Conservation (phyloP, 2,113 vertebrate species). For the Epinephelus lanceolatus region DNA sequence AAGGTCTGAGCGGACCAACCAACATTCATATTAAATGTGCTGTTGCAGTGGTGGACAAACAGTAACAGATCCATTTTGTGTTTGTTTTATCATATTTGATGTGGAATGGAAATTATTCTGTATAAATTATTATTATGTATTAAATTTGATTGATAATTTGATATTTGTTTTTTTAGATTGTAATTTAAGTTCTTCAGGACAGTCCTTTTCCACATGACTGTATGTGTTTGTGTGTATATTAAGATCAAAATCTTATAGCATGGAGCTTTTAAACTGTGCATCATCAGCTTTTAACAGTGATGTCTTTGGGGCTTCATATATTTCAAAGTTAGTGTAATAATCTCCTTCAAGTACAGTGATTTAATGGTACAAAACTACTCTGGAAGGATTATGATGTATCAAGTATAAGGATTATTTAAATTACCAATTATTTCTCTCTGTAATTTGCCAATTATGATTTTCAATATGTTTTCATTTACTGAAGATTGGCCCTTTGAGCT, state of each 20-base stretch:
- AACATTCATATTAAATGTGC: background rate
- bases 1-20: slow-evolving; percentile 30
- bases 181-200: background rate
- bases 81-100: background rate
- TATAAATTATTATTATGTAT: background rate
- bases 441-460: background rate
- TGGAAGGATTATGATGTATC: background rate
- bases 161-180: background rate
- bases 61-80: background rate
- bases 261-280: background rate
- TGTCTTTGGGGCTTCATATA: background rate
- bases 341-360: background rate
- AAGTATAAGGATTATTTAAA: background rate
- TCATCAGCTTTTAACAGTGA: background rate
- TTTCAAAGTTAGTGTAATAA: background rate
- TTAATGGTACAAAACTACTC: background rate
- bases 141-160: background rate
- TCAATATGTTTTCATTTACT: background rate
- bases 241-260: background rate
- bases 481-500: background rate
- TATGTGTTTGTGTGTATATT: background rate
- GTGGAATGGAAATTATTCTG: background rate
- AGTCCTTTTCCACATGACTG: background rate
- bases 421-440: background rate
- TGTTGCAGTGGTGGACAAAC: background rate